Base-by-base conservation (phyloP, 2,113 vertebrate genomes). In the Chloropsis cyanopogon region DNA sequence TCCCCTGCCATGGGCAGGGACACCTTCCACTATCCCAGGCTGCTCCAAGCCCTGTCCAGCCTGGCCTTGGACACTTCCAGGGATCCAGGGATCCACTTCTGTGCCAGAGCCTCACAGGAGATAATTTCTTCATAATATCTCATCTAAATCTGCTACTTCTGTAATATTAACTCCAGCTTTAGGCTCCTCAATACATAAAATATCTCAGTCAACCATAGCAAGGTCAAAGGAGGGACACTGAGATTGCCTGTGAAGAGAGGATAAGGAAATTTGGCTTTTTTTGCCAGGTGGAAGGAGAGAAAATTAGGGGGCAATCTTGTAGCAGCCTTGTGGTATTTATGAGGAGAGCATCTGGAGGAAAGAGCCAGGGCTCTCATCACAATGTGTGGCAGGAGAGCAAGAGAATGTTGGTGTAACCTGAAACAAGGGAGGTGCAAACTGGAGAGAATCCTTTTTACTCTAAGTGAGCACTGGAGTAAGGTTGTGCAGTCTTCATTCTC, bases 11-110 rank as follows among this genome's bases (percentile, higher is more conserved):
- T 21, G 9, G 4, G 5, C 37, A 75, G 19, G 39, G n/a, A 68
- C n/a, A 35, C 1, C 11, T 69, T 4, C 14, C 47, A 31, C 8
- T 1, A 0, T 5, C 11, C 71, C 70, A 54, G 29, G 2, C 0
- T 41, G 11, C 16, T 54, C 78, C 23, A 24, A 66, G 2, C 12
- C 35, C 26, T 0, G 0, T 50, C 76, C 86, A 82, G 0, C 21
- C 47, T 49, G 29, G 14, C 29, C n/a, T 90, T 61, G 70, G 63
- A 2, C 47, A 49, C 6, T 47, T 1, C 14, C 78, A 68, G 46
- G 39, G 70, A 54, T 68, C 50, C 82, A 75, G 53, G 24, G n/a
- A n/a, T n/a, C n/a, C n/a, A n/a, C n/a, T n/a, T n/a, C n/a, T 47
- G 53, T 75, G 29, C 54, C 41, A 49, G 17, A 9, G 5, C 8